Base-by-base conservation (phyloP, 1,140 invertebrate species). In the Diachasma alloeum region DNA sequence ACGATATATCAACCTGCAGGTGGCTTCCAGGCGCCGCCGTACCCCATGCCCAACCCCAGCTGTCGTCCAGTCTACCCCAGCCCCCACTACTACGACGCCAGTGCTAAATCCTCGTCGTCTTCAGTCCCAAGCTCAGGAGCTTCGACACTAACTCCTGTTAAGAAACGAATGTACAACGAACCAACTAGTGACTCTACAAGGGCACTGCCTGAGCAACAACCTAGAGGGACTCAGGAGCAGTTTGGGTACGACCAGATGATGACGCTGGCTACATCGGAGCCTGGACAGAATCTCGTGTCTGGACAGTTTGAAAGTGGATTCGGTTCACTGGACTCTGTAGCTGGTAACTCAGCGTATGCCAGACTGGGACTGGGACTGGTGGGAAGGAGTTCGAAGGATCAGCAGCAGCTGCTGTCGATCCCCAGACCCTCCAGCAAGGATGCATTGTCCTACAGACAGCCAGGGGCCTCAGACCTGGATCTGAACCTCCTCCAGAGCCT, bases 91-190 rank as follows among this genome's bases (percentile, higher is more conserved):
- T 90, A 88, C 63, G 88, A 90, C 36, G 72, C 86, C 0, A 74
- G 81, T 39, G 73, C 80, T 15, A 89, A 87, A 66, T 31, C 74
- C 17, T 75, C 42, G 13, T 72, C 19, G 69, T 72, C 22, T 31
- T 78, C 0, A 19, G 81, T 19, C 76, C 74, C 19, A 78, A 80
- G 48, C 0, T 39, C 77, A 48, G 87, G 86, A 10, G 76, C 69
- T 15, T 76, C 75, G 10, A 72, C 53, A 4, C 26, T 76, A 22
- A 11, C 86, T 0, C 86, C 88, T 0, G 87, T 88, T 6, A 90
- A 90, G 44, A 90, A 90, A 69, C 84, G 88, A 0, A 83, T 83
- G 19, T 90, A 89, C 72, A 87, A 85, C 46, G 88, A 88, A 56
- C 78, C 87, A 0, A 13, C 75, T 63, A 76, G 26, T 24, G 69